Evolutionary conservation across 2,113 vertebrate genomes (phyloP), one percentile per base, ranked within the genome.

Genomic region (Xerus inauris): DNA sequence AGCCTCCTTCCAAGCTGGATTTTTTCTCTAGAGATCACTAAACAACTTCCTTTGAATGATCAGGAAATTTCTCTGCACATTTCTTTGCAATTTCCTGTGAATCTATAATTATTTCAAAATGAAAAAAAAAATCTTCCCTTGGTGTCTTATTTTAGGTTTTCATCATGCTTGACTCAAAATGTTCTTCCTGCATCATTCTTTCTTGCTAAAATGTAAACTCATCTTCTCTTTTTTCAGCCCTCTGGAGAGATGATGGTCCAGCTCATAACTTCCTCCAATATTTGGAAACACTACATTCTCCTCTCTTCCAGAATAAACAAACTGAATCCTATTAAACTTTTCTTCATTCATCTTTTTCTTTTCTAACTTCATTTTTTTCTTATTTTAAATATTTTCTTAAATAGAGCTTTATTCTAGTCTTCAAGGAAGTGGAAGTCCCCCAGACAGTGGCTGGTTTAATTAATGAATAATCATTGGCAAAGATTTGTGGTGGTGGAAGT

Each of bases 51-150:
- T 84, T 79, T 1, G 2, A 49, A 62, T 20, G 71, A 67, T 47
- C 30, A 93, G 49, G 51, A 85, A 93, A 77, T 22, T 26, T 89
- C 51, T 19, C 22, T 89, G 20, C 28, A 71, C n/a, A 71, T 75
- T 95, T 92, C 71, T 84, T 75, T 40, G 79, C 47, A 92, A 96
- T 77, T 94, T 95, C 77, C 73, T 95, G 67, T 91, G 30, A 89
- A 42, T 65, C 49, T 85, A 17, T 59, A 91, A 84, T 94, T 96
- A 88, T 93, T 89, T 91, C 54, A 82, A 96, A 97, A 67, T 24
- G 47, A 59, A 67, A 77, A 49, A 8, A 32, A 42, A 47, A 49
- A 59, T 45, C 91, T 87, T 95, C 62, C 87, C 17, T 84, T 92
- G 47, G 22, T 64, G 28, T 85, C 38, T 59, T 86, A 97, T 94